Percentiles rank a stretch among this genome's conserved stretches.
phyloP scores from a whole-genome alignment of 2,113 vertebrate species.

The Eclectus roratus region DNA sequence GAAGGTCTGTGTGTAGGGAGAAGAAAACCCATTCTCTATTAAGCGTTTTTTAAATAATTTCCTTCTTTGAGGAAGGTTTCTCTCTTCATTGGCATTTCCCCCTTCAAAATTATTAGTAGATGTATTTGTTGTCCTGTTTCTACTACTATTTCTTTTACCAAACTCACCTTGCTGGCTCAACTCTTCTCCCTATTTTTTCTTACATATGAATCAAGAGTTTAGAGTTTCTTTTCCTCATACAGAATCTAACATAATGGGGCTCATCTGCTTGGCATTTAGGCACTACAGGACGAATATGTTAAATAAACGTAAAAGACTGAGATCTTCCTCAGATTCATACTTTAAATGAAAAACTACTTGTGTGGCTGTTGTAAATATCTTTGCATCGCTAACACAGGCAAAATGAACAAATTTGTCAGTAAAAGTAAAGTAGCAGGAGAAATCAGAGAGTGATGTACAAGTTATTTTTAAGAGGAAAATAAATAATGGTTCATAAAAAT shows the following conservation, averaged over 20 bases:
- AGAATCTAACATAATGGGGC: not conserved
- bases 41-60: not conserved
- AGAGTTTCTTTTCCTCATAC: not conserved
- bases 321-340: not conserved
- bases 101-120: not conserved
- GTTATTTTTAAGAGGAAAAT: not conserved
- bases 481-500: not conserved
- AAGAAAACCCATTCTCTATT: not conserved
- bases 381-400: not conserved
- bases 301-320: not conserved
- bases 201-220: not conserved
- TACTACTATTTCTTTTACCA: not conserved
- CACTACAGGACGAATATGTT: not conserved
- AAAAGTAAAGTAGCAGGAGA: not conserved
- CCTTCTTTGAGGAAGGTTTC: not conserved
- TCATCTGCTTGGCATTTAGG: not conserved
- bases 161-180: not conserved
- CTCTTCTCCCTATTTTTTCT: not conserved
- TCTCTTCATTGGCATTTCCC: not conserved
- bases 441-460: not conserved
- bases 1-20: not conserved
- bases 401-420: not conserved
- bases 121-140: not conserved
- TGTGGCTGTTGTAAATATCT: not conserved
- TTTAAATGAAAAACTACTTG: not conserved